A percentile compares a stretch with the other conserved stretches of the same genome.
These are phyloP conservation scores for Lasioglossum marginatum DNA, from an alignment of 2,888 invertebrate species.

Conservation along the genomic window DNA sequence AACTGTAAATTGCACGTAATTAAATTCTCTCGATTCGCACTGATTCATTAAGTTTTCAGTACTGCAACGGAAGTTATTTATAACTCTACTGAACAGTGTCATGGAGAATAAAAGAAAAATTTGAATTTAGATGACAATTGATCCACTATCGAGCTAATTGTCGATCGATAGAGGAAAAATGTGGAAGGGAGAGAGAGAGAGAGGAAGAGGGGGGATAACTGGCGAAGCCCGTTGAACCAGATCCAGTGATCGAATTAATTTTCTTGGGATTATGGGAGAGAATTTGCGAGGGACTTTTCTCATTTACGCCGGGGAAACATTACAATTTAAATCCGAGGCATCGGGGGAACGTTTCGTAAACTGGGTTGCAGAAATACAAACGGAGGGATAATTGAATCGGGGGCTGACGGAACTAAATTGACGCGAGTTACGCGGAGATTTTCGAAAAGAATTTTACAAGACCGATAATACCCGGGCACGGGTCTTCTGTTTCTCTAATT, in stretches of 20 bases:
- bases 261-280: not conserved
- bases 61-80: not conserved
- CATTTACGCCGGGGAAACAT: conserved; percentile 9
- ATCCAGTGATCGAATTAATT: not conserved
- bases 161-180: not conserved
- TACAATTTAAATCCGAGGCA: not conserved
- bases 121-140: conserved; percentile 2
- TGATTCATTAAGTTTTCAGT: not conserved
- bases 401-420: conserved; percentile 6
- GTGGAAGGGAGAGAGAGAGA: not conserved
- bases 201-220: not conserved
- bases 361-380: conserved; percentile 4
- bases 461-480: conserved; percentile 33
- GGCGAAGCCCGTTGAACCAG: not conserved
- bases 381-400: conserved; percentile 17
- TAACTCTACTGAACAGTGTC: not conserved
- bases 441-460: conserved; percentile 16
- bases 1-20: not conserved
- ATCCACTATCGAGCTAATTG: not conserved
- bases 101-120: not conserved
- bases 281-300: not conserved
- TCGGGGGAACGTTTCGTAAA: not conserved
- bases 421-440: conserved; percentile 19
- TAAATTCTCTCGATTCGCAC: not conserved
- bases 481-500: conserved; percentile 47